Evolutionary conservation across 2,113 vertebrate genomes (phyloP), one percentile per base, ranked within the genome.

Genomic region (Petroica traversi): DNA sequence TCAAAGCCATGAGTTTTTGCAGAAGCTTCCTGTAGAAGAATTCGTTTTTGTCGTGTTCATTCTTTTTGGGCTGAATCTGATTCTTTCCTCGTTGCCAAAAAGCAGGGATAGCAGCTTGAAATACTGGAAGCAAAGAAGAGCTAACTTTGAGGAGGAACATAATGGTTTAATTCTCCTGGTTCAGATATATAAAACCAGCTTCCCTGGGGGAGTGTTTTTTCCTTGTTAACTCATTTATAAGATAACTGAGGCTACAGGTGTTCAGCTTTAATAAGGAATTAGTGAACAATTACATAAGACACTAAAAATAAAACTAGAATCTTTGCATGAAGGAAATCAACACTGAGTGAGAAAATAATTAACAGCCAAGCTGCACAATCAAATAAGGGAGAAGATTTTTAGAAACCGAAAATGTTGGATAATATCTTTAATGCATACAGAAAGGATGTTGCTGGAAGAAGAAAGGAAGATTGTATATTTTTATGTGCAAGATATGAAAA

Each of bases 221-320:
- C 34, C 85, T 85, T 89, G 58, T 96, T 94, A 95, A 76, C 69
- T 96, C 89, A 38, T 91, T 95, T 92, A 78, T 77, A 85, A 87
- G 89, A 54, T 91, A 93, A 77, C 85, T 58, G 46, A 92, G 94
- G 49, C 93, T 95, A 96, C 88, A 94, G 87, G 85, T 97, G 96
- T 95, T 94, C 91, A 74, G 66, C 78, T 93, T 92, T 95, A 96
- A 93, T 96, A 94, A 92, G 81, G 54, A 89, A 94, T 93, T 89
- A 92, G 89, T 83, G 85, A 93, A 76, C 85, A 85, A 82, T 97
- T 95, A 92, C 76, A 18, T 62, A 90, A 91, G 69, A 75, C 62
- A 46, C 84, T 95, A 93, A 92, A 96, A 92, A 92, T 92, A 85
- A 82, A 89, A 54, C 49, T 41, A 4, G 25, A 92, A 29, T 57